Base-by-base conservation (phyloP, 1,140 invertebrate species). In the Nasonia giraulti region DNA sequence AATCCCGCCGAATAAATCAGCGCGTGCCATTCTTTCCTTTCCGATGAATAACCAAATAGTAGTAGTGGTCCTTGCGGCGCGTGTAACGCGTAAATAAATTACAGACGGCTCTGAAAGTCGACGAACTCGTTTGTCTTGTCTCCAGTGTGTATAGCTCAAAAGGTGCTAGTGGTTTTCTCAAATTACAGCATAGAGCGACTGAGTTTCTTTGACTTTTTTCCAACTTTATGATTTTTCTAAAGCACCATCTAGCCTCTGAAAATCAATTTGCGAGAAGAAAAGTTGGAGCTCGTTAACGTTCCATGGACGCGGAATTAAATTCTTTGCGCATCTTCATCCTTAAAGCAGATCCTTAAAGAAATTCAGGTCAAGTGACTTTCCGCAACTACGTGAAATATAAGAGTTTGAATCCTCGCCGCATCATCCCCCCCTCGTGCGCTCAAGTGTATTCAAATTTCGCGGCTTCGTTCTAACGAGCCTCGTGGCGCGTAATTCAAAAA, bases 301-400 rank as follows among this genome's bases (percentile, higher is more conserved):
- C 17, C 55, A n/a, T 62, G 55, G 55, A n/a, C 55, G 55, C 55
- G 55, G 20, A 62, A 62, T 62, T 62, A 62, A 62, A 62, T 62
- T 62, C 40, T 44, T 44, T n/a, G 55, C 69, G 31, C 69, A 71
- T 71, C 31, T 31, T 71, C 27, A 71, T 71, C 69, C 31, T 71
- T 31, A 71, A 33, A 71, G 69, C 6, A 17, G 23, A 71, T 71
- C 69, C 69, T 71, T 71, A 31, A 71, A 71, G 69, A 31, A 71
- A 71, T 71, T 71, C 31, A 71, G 69, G 69, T 71, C 69, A 71
- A 71, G 69, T 33, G 69, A 71, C 23, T 71, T 31, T 71, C 20
- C 17, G 17, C 55, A 62, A 62, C 40, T 44, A 44, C 14, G 55
- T n/a, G 20, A 62, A n/a, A 62, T 62, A 62, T 62, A 62, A 20